phyloP scores from a whole-genome alignment of 2,888 invertebrate species.

The Panopea generosa region DNA sequence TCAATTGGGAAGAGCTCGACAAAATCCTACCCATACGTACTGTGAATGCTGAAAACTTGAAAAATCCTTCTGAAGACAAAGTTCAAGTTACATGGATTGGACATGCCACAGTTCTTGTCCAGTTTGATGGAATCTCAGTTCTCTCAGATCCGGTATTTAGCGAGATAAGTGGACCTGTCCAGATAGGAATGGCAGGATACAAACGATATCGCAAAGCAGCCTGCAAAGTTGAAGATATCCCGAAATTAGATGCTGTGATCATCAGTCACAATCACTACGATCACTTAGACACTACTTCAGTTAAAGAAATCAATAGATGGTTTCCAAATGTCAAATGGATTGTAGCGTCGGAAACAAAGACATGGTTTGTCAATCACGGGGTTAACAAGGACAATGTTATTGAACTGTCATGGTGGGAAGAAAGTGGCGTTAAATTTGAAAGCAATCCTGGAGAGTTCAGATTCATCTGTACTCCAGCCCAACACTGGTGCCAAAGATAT shows the following conservation, averaged over 20 bases:
- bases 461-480: conserved; percentile 86
- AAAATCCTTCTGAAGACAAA: conserved; percentile 64
- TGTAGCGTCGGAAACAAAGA: conserved; percentile 80
- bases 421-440: conserved; percentile 1
- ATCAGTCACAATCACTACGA: conserved; percentile 87
- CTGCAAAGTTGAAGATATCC: conserved; percentile 83
- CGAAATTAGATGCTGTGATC: conserved; percentile 85
- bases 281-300: conserved; percentile 84
- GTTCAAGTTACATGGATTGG: conserved; percentile 86
- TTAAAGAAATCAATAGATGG: conserved; percentile 72
- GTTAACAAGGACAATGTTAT: conserved; percentile 58
- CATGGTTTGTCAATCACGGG: conserved; percentile 80
- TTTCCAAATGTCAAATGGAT: conserved; percentile 51
- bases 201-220: conserved; percentile 82
- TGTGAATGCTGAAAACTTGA: conserved; percentile 64
- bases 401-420: conserved; percentile 58
- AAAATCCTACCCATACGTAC: conserved; percentile 74
- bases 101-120: conserved; percentile 85
- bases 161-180: conserved; percentile 81
- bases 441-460: conserved; percentile 11
- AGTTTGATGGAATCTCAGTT: conserved; percentile 84
- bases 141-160: conserved; percentile 86
- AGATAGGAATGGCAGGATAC: conserved; percentile 73
- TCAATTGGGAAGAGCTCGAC: conserved; percentile 72
- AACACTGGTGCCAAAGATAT: conserved; percentile 86